Conservation (phyloP, 2,888 invertebrate species). For the Amphimallon solstitiale region DNA sequence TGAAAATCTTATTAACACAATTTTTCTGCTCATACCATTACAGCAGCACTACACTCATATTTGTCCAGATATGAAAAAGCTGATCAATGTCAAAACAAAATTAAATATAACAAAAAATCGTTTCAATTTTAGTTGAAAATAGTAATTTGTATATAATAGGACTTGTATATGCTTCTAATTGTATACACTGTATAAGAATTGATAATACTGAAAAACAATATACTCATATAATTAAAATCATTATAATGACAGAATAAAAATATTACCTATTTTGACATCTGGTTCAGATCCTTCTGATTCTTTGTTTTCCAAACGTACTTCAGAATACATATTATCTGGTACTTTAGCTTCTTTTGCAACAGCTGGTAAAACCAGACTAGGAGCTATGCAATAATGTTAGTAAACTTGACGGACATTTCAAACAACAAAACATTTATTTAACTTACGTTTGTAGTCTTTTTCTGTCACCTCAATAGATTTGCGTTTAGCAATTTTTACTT, state of each 20-base stretch:
- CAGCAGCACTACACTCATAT: too few species aligned
- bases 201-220: too few species aligned
- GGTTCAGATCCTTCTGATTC: slow-evolving; percentile 26
- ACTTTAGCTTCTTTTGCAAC: slow-evolving; percentile 47
- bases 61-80: too few species aligned
- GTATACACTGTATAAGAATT: too few species aligned
- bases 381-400: slow-evolving; percentile 46
- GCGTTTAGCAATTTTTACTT: slow-evolving; percentile 25
- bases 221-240: too few species aligned
- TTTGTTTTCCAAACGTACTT: slow-evolving; percentile 61
- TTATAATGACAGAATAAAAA: not conserved
- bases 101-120: too few species aligned
- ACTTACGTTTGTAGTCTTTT: slow-evolving; percentile 49
- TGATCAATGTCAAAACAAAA: too few species aligned
- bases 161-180: too few species aligned
- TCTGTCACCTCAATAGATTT: slow-evolving; percentile 32
- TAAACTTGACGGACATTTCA: not conserved
- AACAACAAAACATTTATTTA: slow-evolving; percentile 1
- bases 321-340: slow-evolving; percentile 57
- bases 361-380: slow-evolving; percentile 49
- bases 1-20: too few species aligned
- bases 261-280: slow-evolving; percentile 40
- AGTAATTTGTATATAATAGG: too few species aligned
- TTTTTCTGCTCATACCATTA: too few species aligned
- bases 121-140: too few species aligned